A percentile compares a stretch with the other conserved stretches of the same genome.
Evolutionary conservation across 1,140 invertebrate species (phyloP).

Genomic region (Muscidifurax raptorellus): DNA sequence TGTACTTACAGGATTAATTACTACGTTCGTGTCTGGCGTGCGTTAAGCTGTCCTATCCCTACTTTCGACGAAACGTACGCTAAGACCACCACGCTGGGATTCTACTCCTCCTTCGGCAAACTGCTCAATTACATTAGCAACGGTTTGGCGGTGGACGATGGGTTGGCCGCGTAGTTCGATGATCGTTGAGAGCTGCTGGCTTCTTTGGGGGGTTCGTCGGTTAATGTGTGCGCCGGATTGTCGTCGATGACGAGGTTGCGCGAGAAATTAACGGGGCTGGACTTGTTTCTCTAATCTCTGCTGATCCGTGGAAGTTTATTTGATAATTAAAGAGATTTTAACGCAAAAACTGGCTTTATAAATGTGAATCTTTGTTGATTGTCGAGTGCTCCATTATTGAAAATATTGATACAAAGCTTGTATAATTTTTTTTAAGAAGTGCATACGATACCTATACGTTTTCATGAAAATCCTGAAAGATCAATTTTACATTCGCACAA

Average conservation of each 20-base stretch:
- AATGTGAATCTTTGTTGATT: too few relatives aligned
- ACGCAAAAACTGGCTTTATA: too few relatives aligned
- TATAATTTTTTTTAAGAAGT: too few relatives aligned
- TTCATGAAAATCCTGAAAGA: too few relatives aligned
- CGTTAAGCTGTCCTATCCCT: background rate
- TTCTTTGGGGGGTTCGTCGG: background rate
- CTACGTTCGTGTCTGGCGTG: constrained; percentile 14
- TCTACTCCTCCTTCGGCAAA: background rate
- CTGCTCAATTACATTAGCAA: constrained; percentile 38
- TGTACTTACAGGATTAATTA: constrained; percentile 45
- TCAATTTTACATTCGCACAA: too few relatives aligned
- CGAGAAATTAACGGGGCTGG: background rate
- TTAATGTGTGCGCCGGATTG: background rate
- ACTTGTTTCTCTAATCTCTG: too few relatives aligned
- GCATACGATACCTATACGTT: too few relatives aligned
- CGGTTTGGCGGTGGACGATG: background rate
- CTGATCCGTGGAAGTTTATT: too few relatives aligned
- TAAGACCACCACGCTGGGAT: background rate
- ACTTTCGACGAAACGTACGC: constrained; percentile 33
- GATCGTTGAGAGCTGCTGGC: background rate
- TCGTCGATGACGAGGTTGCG: background rate
- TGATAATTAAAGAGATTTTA: too few relatives aligned
- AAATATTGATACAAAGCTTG: too few relatives aligned
- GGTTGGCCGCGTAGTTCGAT: background rate
- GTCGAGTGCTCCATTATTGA: too few relatives aligned